Conservation (phyloP, 2,888 invertebrate genomes). For the Drosophila pseudotakahashii region DNA sequence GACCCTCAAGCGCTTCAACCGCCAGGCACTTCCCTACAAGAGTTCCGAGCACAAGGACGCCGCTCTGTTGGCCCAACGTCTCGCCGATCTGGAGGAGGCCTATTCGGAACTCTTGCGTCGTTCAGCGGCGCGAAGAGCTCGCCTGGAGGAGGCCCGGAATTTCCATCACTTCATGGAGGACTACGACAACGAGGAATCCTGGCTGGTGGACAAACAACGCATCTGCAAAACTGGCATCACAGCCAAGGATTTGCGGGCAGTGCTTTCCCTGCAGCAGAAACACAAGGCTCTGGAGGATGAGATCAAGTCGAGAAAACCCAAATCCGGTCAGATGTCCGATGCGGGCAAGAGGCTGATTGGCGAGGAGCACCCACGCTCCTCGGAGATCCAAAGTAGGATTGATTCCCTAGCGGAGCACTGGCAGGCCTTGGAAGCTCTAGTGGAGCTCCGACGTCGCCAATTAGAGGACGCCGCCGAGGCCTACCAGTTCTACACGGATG, state of each 20-base stretch:
- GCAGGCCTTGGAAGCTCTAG: conserved; percentile 94
- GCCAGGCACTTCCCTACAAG: conserved; percentile 87
- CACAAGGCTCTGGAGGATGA: conserved; percentile 96
- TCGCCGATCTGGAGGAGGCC: conserved; percentile 91
- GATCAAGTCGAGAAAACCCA: conserved; percentile 89
- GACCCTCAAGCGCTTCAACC: conserved; percentile 90
- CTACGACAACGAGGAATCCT: conserved; percentile 98
- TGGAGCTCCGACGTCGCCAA: conserved; percentile 89
- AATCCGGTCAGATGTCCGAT: conserved; percentile 89
- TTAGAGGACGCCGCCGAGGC: conserved; percentile 95
- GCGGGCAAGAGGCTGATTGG: conserved; percentile 90
- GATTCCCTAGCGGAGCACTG: conserved; percentile 93
- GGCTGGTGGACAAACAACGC: conserved; percentile 97
- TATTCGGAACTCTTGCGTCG: conserved; percentile 87
- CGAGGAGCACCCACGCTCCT: conserved; percentile 92
- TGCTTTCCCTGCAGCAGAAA: conserved; percentile 94
- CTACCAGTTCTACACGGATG: conserved; percentile 98
- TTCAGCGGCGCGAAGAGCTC: conserved; percentile 88
- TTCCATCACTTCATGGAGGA: conserved; percentile 98
- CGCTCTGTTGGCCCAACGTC: conserved; percentile 87
- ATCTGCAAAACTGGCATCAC: conserved; percentile 96
- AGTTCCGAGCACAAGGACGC: conserved; percentile 86
- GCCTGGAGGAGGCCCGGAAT: conserved; percentile 95
- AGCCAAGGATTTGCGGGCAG: conserved; percentile 96
- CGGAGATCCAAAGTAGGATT: conserved; percentile 92